Conservation (phyloP, 2,888 invertebrate genomes). For the Stenotaenia linearis region DNA sequence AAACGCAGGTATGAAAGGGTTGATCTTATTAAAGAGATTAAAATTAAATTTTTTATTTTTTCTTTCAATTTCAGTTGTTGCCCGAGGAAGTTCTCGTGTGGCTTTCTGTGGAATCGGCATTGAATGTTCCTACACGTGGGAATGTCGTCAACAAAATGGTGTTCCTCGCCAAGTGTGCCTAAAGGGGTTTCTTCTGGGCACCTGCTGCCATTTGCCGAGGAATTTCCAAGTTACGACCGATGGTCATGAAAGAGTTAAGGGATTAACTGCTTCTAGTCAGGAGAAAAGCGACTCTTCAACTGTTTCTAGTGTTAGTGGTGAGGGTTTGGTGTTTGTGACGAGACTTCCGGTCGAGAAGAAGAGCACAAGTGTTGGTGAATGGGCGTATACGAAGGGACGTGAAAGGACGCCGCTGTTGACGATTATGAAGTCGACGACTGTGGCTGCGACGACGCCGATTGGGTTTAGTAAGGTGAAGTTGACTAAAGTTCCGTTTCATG, state of each 20-base stretch:
- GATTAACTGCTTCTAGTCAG: not conserved
- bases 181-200: constrained; percentile 84
- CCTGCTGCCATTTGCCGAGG: constrained; percentile 59
- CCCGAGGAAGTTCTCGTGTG: not conserved
- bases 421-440: not conserved
- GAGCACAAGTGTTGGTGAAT: too few relatives aligned
- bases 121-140: constrained; percentile 90
- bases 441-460: not conserved
- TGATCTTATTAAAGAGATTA: not conserved
- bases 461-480: not conserved
- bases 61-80: not conserved
- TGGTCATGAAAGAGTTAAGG: not conserved
- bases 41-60: not conserved
- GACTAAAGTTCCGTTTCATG: constrained; percentile 14
- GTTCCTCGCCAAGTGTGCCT: constrained; percentile 83
- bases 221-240: not conserved
- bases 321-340: not conserved
- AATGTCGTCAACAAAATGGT: constrained; percentile 71
- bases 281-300: too few relatives aligned
- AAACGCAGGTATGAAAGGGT: not conserved
- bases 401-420: not conserved
- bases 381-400: too few relatives aligned
- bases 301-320: too few relatives aligned
- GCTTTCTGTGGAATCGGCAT: constrained; percentile 55
- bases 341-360: not conserved